Percentiles rank a stretch among this genome's conserved stretches.
Evolutionary conservation across 2,113 vertebrate species (phyloP).

Genomic region (Tenrec ecaudatus): DNA sequence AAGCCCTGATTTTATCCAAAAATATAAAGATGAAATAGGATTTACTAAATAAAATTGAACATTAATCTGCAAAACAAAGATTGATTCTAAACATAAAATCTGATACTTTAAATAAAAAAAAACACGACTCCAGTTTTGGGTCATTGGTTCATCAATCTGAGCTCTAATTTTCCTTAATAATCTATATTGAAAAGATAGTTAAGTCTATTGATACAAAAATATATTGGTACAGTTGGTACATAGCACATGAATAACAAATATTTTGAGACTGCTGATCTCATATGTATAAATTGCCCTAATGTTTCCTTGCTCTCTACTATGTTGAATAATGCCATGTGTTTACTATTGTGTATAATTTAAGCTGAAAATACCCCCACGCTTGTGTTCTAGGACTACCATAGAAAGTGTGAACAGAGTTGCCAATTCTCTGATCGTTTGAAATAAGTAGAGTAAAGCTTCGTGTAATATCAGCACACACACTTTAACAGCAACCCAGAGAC

Average conservation of each 20-base stretch:
- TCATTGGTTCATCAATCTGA: background rate
- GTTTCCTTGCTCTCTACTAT: background rate
- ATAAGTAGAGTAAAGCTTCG: background rate
- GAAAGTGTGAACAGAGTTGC: background rate
- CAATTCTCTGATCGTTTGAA: constrained; percentile 24
- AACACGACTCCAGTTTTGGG: no score
- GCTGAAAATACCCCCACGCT: background rate
- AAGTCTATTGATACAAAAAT: background rate
- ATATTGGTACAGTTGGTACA: background rate
- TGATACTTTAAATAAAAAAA: no score
- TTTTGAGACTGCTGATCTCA: background rate
- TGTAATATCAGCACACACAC: background rate
- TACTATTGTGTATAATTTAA: background rate
- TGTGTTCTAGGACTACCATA: background rate
- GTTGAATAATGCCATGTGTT: background rate
- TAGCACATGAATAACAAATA: background rate
- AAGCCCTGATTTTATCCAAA: no score
- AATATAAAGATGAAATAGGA: no score
- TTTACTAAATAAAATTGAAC: no score
- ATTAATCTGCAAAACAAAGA: no score
- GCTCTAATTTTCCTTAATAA: background rate
- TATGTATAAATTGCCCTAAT: background rate
- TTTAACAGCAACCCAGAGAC: constrained; percentile 20
- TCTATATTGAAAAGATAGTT: background rate
- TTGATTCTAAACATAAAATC: no score